A percentile compares a stretch with the other conserved stretches of the same genome.
Evolutionary conservation across 2,797 vertebrate genomes (phyloP).

Genomic region (Eurystomus glaucurus): DNA sequence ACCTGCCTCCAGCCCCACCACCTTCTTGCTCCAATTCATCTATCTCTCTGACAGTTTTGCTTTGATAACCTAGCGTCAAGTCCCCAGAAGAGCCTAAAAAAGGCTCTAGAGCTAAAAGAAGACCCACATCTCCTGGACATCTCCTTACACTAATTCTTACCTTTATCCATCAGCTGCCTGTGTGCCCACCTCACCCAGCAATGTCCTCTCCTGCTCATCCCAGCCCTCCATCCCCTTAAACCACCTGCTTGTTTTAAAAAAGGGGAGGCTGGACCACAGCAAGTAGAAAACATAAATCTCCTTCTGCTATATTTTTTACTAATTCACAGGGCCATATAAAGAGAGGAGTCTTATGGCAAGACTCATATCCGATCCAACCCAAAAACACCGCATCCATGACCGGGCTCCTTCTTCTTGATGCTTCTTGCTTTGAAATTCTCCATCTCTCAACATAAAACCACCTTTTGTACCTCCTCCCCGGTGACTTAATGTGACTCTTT

Average conservation of each 20-base stretch:
- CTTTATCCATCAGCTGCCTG: background rate
- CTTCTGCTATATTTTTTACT: background rate
- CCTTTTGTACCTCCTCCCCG: background rate
- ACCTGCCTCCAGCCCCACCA: background rate
- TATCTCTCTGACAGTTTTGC: background rate
- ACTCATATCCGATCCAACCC: background rate
- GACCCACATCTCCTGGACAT: background rate
- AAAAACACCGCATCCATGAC: accelerated
- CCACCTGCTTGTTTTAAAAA: background rate
- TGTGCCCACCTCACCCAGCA: background rate
- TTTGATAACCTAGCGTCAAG: background rate
- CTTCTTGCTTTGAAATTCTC: background rate
- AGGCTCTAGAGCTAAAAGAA: background rate
- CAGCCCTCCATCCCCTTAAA: background rate
- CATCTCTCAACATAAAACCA: background rate
- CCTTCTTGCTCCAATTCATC: background rate
- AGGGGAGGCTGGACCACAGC: background rate
- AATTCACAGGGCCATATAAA: background rate
- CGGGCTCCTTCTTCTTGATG: background rate
- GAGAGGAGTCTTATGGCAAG: background rate
- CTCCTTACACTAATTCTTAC: background rate
- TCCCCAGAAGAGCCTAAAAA: background rate
- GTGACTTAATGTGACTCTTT: accelerated
- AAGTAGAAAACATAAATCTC: background rate
- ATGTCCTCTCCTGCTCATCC: background rate